Evolutionary conservation across 2,888 invertebrate genomes (phyloP), one percentile per base, ranked within the genome.

Genomic region (Sericinus montela): DNA sequence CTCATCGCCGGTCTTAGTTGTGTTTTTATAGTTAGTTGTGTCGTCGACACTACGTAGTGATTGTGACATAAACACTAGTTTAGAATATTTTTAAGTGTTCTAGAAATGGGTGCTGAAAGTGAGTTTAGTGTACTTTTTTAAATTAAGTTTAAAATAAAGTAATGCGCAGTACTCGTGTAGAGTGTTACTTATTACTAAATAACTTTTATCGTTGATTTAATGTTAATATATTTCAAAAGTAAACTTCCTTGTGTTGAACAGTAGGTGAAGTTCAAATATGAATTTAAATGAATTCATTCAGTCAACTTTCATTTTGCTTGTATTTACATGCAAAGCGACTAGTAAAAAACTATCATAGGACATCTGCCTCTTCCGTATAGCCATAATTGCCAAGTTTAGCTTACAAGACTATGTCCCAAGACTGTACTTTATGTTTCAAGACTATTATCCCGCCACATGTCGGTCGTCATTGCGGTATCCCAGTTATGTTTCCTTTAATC

Each of bases 11-110:
- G 62, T 61, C 69, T 73, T 67, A 69, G 65, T 59, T 53, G 67
- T 71, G 65, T 78, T 80, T 79, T 80, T 78, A 71, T 75, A 78
- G 75, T 78, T 75, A 78, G 75, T 78, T 73, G 75, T 70, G 63
- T 25, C 72, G 73, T 72, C 67, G 71, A 70, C 72, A 69, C 66
- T 66, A 68, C 64, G 65, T 63, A 54, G 65, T 63, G 57, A 60
- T 63, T 54, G 65, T 63, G 57, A 60, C 55, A n/a, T n/a, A n/a
- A n/a, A n/a, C n/a, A 42, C 51, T 51, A 53, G 57, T 48, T 15
- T 15, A 8, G 30, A 14, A 37, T 15, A 19, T 16, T 37, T 28
- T 32, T 40, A 29, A 10, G 25, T 23, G 48, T 38, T 36, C 28
- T 46, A 35, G 48, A 56, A 62, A 74, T 74, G 71, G 68, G 67